Base-by-base conservation (phyloP, 1,140 invertebrate species). In the Triops cancriformis region DNA sequence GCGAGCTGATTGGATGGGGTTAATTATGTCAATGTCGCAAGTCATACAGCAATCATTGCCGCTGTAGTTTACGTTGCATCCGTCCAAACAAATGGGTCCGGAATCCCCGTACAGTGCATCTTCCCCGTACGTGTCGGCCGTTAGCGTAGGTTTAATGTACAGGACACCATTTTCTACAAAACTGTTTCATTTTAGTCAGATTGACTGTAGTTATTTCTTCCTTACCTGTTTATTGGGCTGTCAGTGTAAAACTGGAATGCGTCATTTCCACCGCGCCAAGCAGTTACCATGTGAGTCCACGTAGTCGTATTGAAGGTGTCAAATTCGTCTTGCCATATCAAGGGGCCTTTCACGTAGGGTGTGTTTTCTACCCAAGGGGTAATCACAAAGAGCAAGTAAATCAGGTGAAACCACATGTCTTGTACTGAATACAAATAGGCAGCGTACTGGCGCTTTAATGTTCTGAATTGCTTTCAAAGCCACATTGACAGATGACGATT, bases 1-100 rank as follows among this genome's bases (percentile, higher is more conserved):
- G 64, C 84, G 82, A 6, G 85, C 86, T 72, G 86, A 87, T 75
- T 82, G 79, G 28, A 85, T 79, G 11, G 85, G 85, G 73, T 81
- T 82, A 41, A 84, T 77, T 72, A 85, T 82, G 23, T 87, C 84
- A 5, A 84, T 86, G 1, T 86, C 87, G 45, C 73, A 42, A 10
- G 26, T 72, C 12, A 75, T 79, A 45, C 23, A 72, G 73, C 31
- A 23, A 51, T 26, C 27, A 31, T 43, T 73, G 10, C 73, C 73
- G 12, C 11, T 43, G 7, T 43, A 73, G 41, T 78, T 78, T 23
- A 74, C 37, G 31, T 78, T 78, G 73, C 77, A 74, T 7, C 77
- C 77, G 28, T 78, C 72, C 28, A 74, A 27, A 42, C 72, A 73
- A 26, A 86, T 78, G 77, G 84, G 82, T 14, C 85, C 76, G 5